These are phyloP conservation scores for Lasaia peninsularis DNA, from an alignment of 1,140 invertebrate genomes.

Conservation along the genomic window DNA sequence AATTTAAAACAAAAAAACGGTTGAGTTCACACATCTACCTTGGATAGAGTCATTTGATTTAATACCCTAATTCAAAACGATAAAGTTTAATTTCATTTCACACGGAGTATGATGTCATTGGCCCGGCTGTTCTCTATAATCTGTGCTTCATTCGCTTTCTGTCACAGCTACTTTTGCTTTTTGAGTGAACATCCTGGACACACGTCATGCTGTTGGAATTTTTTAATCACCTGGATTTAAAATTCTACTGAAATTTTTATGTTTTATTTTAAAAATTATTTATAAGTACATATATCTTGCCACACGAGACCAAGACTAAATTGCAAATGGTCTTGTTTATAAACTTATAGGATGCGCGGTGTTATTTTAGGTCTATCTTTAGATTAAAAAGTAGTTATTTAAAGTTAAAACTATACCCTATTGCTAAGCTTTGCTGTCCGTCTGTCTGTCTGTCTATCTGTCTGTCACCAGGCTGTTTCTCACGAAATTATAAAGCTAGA, in stretches of 20 bases:
- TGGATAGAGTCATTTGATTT: constrained; percentile 14
- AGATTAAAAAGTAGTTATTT: too few species aligned
- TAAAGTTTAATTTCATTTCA: constrained; percentile 35
- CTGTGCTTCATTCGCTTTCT: constrained; percentile 51
- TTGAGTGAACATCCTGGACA: constrained; percentile 54
- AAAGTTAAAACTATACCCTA: too few species aligned
- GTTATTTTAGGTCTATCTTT: too few species aligned
- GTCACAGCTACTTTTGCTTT: constrained; percentile 66
- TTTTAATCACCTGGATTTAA: constrained; percentile 41
- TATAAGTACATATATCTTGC: not conserved
- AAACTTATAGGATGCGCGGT: too few species aligned
- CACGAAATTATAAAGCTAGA: too few species aligned
- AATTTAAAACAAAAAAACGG: constrained; percentile 36
- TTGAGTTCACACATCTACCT: constrained; percentile 26
- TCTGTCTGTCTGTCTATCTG: too few species aligned
- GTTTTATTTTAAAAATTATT: not conserved
- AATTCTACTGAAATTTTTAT: constrained; percentile 14
- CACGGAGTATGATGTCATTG: constrained; percentile 57
- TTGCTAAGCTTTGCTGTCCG: too few species aligned
- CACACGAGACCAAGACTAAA: too few species aligned
- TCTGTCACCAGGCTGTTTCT: too few species aligned
- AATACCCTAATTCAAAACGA: constrained; percentile 25
- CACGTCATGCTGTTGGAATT: constrained; percentile 56
- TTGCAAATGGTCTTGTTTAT: too few species aligned
- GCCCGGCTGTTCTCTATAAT: constrained; percentile 47